Percentiles rank a stretch among this genome's conserved stretches.
Evolutionary conservation across 2,113 vertebrate species (phyloP).

Genomic region (Reinhardtius hippoglossoides): DNA sequence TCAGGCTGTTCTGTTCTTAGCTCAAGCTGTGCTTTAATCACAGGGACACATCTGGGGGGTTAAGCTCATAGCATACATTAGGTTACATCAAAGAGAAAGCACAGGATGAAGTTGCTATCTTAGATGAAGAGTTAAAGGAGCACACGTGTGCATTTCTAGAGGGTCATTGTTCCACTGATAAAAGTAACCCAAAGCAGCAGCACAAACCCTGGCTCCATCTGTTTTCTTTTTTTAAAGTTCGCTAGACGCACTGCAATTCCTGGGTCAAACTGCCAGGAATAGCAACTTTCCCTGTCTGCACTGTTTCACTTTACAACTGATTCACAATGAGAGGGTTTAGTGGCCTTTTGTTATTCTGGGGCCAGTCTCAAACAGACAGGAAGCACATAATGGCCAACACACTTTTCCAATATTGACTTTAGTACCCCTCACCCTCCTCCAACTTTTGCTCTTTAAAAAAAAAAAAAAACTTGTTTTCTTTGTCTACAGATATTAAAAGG

Average conservation of each 20-base stretch:
- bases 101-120: conserved; percentile 32
- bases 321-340: conserved; percentile 48
- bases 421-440: not conserved
- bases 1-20: conserved; percentile 16
- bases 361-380: conserved; percentile 49
- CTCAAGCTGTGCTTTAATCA: conserved; percentile 38
- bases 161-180: conserved; percentile 4
- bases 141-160: not conserved
- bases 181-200: not conserved
- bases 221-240: conserved; percentile 48
- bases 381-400: conserved; percentile 42
- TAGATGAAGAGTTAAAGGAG: conserved; percentile 17
- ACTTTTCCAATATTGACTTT: conserved; percentile 56
- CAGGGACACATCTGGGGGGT: conserved; percentile 39
- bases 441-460: no score
- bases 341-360: conserved; percentile 62
- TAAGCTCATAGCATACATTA: conserved; percentile 3
- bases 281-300: conserved; percentile 54
- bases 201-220: conserved; percentile 30
- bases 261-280: conserved; percentile 54
- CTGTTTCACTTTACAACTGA: conserved; percentile 55
- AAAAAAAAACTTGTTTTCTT: conserved; percentile 18
- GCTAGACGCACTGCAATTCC: conserved; percentile 5
- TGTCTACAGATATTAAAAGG: conserved; percentile 10
- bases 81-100: conserved; percentile 55